Evolutionary conservation across 1,140 invertebrate genomes (phyloP), one percentile per base, ranked within the genome.

Genomic region (Ceratosolen solmsi): DNA sequence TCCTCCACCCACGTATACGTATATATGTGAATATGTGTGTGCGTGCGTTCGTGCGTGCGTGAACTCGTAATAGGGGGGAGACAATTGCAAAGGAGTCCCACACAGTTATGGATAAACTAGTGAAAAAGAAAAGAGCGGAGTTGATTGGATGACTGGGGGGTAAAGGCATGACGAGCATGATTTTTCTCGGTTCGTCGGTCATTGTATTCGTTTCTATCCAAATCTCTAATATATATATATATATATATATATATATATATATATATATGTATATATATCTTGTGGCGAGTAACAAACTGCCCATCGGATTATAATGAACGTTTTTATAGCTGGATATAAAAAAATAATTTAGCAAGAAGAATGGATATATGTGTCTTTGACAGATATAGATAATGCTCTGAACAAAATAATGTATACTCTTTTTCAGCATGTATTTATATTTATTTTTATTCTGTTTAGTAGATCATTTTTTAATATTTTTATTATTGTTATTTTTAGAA

Each of bases 161-260:
- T 22, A 2, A 15, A 2, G 17, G 25, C 60, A 86, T 86, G 86
- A 87, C 85, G 81, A 83, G 84, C 81, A 85, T 84, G 84, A 87
- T 85, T 87, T 87, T 86, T 86, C 82, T 77, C 84, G 82, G 68
- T 84, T 60, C 81, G 76, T 63, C 77, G 85, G 84, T 86, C 85
- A 87, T 87, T 87, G 85, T 87, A 77, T 87, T 85, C 63, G 78
- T 51, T 82, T 84, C 38, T 51, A 51, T 11, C 33, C 4, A 17
- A 7, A 7, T 30, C 5, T 15, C 2, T 13, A 63, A 15, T 63
- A 27, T 25, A 15, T 41, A 41, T 41, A 41, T 71, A 41, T 60
- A 15, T 70, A 25, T 54, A 72, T 80, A 71, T 30, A 7, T 30
- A 30, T 15, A 5, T 13, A 63, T 30, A 15, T 63, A 27, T 25